These are phyloP conservation scores for Poliocrania exsul DNA, from an alignment of 2,797 vertebrate species.

Conservation along the genomic window DNA sequence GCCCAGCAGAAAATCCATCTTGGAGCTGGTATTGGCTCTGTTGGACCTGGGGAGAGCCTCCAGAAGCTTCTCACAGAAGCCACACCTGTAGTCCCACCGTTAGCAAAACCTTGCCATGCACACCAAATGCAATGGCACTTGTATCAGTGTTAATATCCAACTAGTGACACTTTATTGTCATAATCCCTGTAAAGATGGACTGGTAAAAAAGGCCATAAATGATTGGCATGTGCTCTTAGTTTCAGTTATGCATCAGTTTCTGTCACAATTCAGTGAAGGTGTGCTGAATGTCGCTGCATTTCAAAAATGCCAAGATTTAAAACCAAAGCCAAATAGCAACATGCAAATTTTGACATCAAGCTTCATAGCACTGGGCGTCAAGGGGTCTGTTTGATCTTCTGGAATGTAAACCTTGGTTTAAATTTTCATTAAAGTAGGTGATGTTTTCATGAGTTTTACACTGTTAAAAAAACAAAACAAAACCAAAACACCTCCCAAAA, in stretches of 20 bases:
- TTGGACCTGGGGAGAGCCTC: not conserved
- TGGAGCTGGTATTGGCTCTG: not conserved
- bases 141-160: not conserved
- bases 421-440: not conserved
- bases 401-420: not conserved
- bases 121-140: not conserved
- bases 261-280: not conserved
- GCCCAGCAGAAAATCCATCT: not conserved
- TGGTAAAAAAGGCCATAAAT: not conserved
- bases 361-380: not conserved
- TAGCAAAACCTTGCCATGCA: not conserved
- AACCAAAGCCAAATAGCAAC: not conserved
- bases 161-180: not conserved
- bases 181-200: not conserved
- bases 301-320: slow-evolving; percentile 6
- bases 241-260: not conserved
- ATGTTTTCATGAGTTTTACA: not conserved
- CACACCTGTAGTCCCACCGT: not conserved
- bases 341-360: not conserved
- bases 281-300: not conserved
- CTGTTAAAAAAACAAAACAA: not conserved
- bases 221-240: not conserved
- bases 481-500: no score
- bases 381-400: not conserved
- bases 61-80: not conserved